Evolutionary conservation across 2,888 invertebrate genomes (phyloP), one percentile per base, ranked within the genome.

Genomic region (Parthenolecanium corni): DNA sequence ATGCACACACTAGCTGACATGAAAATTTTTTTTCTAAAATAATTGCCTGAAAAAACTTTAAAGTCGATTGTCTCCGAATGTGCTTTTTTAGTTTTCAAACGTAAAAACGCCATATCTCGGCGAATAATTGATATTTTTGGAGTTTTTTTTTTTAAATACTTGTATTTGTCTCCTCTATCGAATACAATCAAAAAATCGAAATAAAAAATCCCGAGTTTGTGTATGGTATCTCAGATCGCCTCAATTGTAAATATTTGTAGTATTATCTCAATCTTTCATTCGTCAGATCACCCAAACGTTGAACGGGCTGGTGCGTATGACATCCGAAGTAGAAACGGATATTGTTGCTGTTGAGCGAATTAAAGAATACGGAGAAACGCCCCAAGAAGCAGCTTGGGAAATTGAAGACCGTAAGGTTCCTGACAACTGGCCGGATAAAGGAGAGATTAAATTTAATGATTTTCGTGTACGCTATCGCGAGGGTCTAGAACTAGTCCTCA

Each of bases 261-360:
- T 52, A 20, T 58, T 25, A 4, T 25, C n/a, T 51, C n/a, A 31
- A n/a, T 20, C 23, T 57, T 47, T 3, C 40, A 1, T 12, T 31
- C 58, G 64, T 64, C 72, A 91, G 89, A 87, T 92, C 65, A 96
- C 96, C 0, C 91, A 92, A 80, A 92, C 91, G 0, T 77, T 97
- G 46, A 97, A 95, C 76, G 94, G 94, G 91, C 77, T 97, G 69
- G 94, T 97, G 23, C 80, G 95, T 67, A 93, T 94, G 90, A 89
- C 91, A 0, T 90, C 92, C 1, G 95, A 96, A 72, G 86, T 97
- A 47, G 97, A 97, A 77, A 93, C 95, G 0, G 96, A 96, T 74
- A 93, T 96, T 69, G 95, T 96, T 0, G 90, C 95, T 2, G 94
- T 96, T 1, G 96, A 97, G 75, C 83, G 97, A 72, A 91, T 96